phyloP scores from a whole-genome alignment of 1,140 invertebrate species.

The Drosophila pectinifera region DNA sequence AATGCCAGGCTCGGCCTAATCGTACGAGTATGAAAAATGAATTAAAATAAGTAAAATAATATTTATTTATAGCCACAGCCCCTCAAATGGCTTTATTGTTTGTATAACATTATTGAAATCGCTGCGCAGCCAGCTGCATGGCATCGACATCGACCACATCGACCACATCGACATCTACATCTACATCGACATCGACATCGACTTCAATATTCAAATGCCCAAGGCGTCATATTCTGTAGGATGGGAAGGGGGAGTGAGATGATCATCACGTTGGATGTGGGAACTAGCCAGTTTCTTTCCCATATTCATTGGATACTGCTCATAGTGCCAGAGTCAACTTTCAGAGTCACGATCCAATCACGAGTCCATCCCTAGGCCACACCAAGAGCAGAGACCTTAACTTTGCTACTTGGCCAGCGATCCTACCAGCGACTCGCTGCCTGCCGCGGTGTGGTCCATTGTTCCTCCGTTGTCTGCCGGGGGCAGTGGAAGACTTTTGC shows the following conservation, averaged over 20 bases:
- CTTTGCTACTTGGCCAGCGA: constrained; percentile 31
- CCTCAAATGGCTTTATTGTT: constrained; percentile 76
- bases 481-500: constrained; percentile 20
- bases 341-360: constrained; percentile 16
- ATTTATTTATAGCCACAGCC: constrained; percentile 75
- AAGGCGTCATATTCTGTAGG: constrained; percentile 57
- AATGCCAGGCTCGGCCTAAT: constrained; percentile 45
- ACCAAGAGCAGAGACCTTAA: constrained; percentile 16
- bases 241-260: constrained; percentile 9
- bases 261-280: constrained; percentile 13
- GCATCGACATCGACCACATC: constrained; percentile 8
- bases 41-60: constrained; percentile 65
- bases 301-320: not conserved
- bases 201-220: constrained; percentile 36
- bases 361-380: constrained; percentile 31
- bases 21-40: constrained; percentile 41
- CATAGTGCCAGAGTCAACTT: constrained; percentile 10
- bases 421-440: constrained; percentile 11
- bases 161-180: not conserved
- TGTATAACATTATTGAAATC: constrained; percentile 61
- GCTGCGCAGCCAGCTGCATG: constrained; percentile 51
- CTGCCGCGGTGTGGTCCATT: constrained; percentile 52
- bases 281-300: constrained; percentile 3
- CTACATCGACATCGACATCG: constrained; percentile 9
- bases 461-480: constrained; percentile 19